Base-by-base conservation (phyloP, 2,797 vertebrate species). In the Phrynocephalus vlangalii region DNA sequence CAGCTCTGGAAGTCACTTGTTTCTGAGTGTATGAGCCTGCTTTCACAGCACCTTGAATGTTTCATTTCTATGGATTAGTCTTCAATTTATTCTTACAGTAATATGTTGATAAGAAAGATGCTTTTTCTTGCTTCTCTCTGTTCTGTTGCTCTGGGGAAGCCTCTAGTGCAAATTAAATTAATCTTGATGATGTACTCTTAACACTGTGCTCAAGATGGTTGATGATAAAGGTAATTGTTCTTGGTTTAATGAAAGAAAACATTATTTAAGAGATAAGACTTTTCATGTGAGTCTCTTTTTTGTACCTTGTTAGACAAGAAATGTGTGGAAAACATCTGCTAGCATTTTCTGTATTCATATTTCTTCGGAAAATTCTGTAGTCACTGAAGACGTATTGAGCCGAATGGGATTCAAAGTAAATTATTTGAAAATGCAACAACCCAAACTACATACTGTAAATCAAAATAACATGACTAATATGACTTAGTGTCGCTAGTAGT, bases 201-300 rank as follows among this genome's bases (percentile, higher is more conserved):
- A 38, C 82, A 71, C 22, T 44, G 83, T 90, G 20, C 60, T 91
- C 38, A 66, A 26, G 2, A 33, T 91, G 73, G 60, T 3, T 44
- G 38, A 15, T 81, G 30, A 0, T 48, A 1, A 50, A 24, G 82
- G 2, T 0, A 86, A 82, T 18, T 16, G 8, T 20, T 82, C 28
- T 82, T 33, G n/a, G 22, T 87, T 87, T 87, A 75, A 76, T 24
- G 9, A 70, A 79, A 90, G 67, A 83, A 48, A 8, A 79, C 44
- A n/a, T 79, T 82, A 87, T n/a, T 60, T 76, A 24, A 82, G 18
- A 81, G 68, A 24, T 50, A 68, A 52, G 1, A n/a, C 11, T 90
- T 30, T 82, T 70, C 5, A 8, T 50, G 63, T 88, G 3, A 79
- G 2, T 28, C 16, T 28, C 18, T 26, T 75, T 77, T 1, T 0